phyloP scores from a whole-genome alignment of 2,888 invertebrate species.

The Vandiemenella viatica region DNA sequence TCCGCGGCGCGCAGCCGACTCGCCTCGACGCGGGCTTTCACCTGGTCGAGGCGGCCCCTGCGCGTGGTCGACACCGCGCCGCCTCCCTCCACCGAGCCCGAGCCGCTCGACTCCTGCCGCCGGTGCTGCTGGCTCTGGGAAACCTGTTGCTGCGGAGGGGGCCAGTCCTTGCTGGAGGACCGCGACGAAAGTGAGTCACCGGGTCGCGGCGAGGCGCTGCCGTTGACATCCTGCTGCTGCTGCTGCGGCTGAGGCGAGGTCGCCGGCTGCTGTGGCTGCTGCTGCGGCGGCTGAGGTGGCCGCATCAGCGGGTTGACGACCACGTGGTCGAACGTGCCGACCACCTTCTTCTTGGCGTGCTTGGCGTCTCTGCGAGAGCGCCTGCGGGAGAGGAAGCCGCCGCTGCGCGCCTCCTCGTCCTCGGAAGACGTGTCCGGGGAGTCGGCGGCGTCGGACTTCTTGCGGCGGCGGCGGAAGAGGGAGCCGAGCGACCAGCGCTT shows the following conservation, averaged over 20 bases:
- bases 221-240: neutral
- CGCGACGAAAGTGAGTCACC: conserved; percentile 31
- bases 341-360: conserved; percentile 34
- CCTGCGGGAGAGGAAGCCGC: conserved; percentile 27
- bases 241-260: neutral
- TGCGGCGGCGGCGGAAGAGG: conserved; percentile 49
- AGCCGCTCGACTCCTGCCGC: conserved; percentile 24
- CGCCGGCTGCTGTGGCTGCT: neutral
- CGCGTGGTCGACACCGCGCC: conserved; percentile 38
- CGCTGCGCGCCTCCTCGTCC: conserved; percentile 28
- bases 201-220: neutral
- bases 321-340: conserved; percentile 50
- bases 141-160: neutral
- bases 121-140: neutral
- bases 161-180: conserved; percentile 2
- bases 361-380: conserved; percentile 29
- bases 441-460: conserved; percentile 52
- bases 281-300: conserved; percentile 5
- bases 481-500: conserved; percentile 71
- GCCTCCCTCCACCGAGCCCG: conserved; percentile 35
- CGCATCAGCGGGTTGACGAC: conserved; percentile 30
- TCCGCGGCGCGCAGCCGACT: conserved; percentile 23
- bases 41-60: conserved; percentile 39
- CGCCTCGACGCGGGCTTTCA: conserved; percentile 53
- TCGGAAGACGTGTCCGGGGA: conserved; percentile 40